Evolutionary conservation across 2,113 vertebrate genomes (phyloP).

Genomic region (Microcebus tavaratra): DNA sequence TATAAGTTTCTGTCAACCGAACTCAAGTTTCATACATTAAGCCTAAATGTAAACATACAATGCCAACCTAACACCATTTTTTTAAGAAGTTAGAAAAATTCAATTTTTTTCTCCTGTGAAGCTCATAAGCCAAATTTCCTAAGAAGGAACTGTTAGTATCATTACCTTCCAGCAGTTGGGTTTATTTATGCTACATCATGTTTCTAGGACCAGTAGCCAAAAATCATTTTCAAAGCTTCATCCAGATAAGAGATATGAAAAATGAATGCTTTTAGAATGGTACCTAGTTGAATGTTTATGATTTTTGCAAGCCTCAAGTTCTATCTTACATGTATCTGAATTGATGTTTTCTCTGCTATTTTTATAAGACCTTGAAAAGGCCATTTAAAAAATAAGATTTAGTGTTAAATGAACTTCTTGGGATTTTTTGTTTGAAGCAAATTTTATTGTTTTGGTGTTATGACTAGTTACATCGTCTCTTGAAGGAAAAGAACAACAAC

Average conservation of each 20-base stretch:
- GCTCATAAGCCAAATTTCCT: background rate
- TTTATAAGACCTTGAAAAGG: constrained; percentile 27
- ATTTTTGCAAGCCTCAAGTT: constrained; percentile 43
- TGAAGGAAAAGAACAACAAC: no score
- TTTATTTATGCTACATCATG: constrained; percentile 58
- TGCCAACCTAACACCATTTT: background rate
- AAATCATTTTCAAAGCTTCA: constrained; percentile 65
- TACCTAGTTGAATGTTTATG: constrained; percentile 26
- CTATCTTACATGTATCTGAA: constrained; percentile 40
- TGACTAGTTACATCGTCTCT: background rate
- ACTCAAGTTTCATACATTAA: background rate
- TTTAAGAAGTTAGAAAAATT: background rate
- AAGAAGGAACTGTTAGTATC: constrained; percentile 20
- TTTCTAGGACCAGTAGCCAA: constrained; percentile 54
- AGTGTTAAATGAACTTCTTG: constrained; percentile 44
- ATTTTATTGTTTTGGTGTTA: background rate
- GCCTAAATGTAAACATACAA: background rate
- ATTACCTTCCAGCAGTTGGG: background rate
- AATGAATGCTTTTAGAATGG: constrained; percentile 53
- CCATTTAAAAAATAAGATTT: constrained; percentile 3
- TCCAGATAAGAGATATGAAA: constrained; percentile 65
- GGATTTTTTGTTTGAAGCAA: background rate
- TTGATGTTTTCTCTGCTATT: background rate
- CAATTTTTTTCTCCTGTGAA: background rate
- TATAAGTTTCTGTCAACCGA: background rate